Conservation (phyloP, 1,140 invertebrate genomes). For the Drosophila kanapiae region DNA sequence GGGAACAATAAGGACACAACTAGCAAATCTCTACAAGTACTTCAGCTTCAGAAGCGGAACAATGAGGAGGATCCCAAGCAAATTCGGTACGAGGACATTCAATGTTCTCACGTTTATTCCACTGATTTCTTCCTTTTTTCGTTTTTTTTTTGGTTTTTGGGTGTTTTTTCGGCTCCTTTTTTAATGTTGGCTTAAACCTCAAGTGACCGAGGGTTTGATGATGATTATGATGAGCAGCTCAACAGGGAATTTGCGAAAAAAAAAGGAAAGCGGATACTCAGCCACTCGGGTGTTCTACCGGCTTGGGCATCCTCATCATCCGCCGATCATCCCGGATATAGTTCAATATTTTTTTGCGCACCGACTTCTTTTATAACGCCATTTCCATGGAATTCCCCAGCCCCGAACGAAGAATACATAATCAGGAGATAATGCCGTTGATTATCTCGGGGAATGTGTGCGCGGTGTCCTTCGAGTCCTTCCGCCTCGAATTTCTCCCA, state of each 20-base stretch:
- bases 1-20: slow-evolving; percentile 81
- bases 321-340: slow-evolving; percentile 80
- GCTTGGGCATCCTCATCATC: slow-evolving; percentile 66
- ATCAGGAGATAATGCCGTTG: slow-evolving; percentile 77
- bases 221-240: slow-evolving; percentile 52
- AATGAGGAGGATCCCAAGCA: slow-evolving; percentile 64
- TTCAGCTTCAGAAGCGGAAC: slow-evolving; percentile 46
- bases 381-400: slow-evolving; percentile 73
- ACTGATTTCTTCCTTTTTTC: slow-evolving; percentile 30
- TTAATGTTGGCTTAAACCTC: slow-evolving; percentile 79
- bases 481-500: slow-evolving; percentile 69
- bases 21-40: slow-evolving; percentile 78
- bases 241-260: slow-evolving; percentile 61
- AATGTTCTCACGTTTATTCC: slow-evolving; percentile 73
- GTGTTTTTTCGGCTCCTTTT: slow-evolving; percentile 49
- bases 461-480: slow-evolving; percentile 56
- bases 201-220: slow-evolving; percentile 82
- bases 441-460: slow-evolving; percentile 81
- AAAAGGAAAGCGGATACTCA: slow-evolving; percentile 72
- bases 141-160: slow-evolving; percentile 51
- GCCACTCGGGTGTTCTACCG: slow-evolving; percentile 71
- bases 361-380: slow-evolving; percentile 56
- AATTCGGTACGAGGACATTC: slow-evolving; percentile 73
- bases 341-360: slow-evolving; percentile 71
- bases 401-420: slow-evolving; percentile 53